Evolutionary conservation across 2,113 vertebrate species (phyloP).

Genomic region (Paramormyrops kingsleyae): DNA sequence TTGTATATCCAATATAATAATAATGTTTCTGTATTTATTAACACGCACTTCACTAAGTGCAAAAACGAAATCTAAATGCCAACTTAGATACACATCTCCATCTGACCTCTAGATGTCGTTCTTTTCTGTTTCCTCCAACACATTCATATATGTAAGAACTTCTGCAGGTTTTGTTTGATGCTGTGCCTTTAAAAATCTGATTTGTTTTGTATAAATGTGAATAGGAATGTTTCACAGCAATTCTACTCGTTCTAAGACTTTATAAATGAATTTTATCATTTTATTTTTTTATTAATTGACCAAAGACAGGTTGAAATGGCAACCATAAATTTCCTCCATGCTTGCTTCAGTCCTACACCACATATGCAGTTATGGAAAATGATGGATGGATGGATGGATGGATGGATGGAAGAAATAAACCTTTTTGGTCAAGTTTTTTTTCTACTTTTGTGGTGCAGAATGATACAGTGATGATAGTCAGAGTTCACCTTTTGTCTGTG

Average conservation of each 20-base stretch:
- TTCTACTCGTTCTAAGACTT: neutral
- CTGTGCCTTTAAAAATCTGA: too few species aligned
- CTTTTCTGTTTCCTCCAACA: too few species aligned
- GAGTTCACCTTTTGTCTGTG: slow-evolving; percentile 86
- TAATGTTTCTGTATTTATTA: too few species aligned
- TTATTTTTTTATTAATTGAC: too few species aligned
- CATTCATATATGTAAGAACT: too few species aligned
- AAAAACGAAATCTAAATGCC: too few species aligned
- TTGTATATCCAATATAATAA: too few species aligned
- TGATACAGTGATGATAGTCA: neutral
- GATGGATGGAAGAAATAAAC: neutral
- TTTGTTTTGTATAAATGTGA: neutral
- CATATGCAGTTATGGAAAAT: neutral
- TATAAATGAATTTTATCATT: too few species aligned
- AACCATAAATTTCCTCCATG: neutral
- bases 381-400: neutral
- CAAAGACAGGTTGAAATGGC: neutral
- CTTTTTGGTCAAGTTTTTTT: neutral
- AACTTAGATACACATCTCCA: too few species aligned
- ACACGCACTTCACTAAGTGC: too few species aligned
- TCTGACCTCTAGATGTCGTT: too few species aligned
- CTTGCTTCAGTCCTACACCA: neutral
- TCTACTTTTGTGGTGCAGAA: neutral
- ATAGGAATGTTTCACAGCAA: neutral
- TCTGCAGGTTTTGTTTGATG: too few species aligned